Evolutionary conservation across 1,140 invertebrate species (phyloP).

Genomic region (Eulimnadia texana): DNA sequence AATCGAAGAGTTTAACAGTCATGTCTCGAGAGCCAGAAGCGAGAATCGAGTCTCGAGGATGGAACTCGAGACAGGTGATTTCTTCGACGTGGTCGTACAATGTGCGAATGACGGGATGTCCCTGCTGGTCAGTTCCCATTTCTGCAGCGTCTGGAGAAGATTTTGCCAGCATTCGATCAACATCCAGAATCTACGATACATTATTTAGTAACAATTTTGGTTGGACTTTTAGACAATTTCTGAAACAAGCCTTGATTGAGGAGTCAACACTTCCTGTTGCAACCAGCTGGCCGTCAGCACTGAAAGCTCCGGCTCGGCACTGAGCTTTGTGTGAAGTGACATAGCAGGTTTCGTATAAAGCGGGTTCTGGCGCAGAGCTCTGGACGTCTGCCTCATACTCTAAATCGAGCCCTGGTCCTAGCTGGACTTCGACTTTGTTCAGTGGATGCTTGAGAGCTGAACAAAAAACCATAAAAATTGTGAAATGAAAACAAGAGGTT

Average conservation of each 20-base stretch:
- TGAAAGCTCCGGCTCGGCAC: constrained; percentile 88
- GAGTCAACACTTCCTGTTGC: constrained; percentile 96
- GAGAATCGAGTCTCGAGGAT: constrained; percentile 78
- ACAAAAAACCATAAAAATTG: not conserved
- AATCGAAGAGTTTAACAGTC: constrained; percentile 93
- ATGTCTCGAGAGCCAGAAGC: constrained; percentile 87
- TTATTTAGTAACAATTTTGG: not conserved
- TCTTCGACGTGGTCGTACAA: constrained; percentile 98
- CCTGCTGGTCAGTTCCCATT: constrained; percentile 61
- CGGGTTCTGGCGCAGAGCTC: constrained; percentile 78
- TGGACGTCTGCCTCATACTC: constrained; percentile 91
- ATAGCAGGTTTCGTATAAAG: constrained; percentile 94
- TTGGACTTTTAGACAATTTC: not conserved
- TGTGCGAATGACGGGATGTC: constrained; percentile 94
- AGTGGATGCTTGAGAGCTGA: constrained; percentile 16
- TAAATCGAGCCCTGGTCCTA: constrained; percentile 64
- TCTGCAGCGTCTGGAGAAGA: constrained; percentile 70
- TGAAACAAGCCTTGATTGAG: constrained; percentile 68
- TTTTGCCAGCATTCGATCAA: constrained; percentile 94
- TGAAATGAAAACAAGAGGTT: not conserved
- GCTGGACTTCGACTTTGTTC: constrained; percentile 39
- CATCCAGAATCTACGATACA: constrained; percentile 65
- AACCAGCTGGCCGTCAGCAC: constrained; percentile 83
- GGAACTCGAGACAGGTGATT: constrained; percentile 92
- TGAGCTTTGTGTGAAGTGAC: constrained; percentile 96